Evolutionary conservation across 2,888 invertebrate species (phyloP).

Genomic region (Steromphala cineraria): DNA sequence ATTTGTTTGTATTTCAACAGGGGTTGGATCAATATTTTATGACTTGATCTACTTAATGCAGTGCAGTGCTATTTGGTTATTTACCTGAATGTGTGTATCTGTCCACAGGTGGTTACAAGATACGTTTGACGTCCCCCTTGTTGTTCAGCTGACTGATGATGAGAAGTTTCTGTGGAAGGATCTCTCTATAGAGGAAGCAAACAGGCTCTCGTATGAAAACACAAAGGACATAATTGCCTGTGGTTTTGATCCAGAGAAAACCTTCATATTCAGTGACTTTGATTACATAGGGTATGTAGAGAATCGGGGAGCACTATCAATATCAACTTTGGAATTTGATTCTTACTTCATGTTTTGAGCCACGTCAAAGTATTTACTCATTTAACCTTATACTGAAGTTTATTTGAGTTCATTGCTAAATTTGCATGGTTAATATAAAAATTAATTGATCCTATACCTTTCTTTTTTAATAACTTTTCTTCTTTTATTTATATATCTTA

Average conservation of each 20-base stretch:
- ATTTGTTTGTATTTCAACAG: too few relatives aligned
- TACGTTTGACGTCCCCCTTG: conserved; percentile 93
- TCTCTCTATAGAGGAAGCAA: conserved; percentile 90
- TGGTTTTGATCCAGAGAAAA: conserved; percentile 94
- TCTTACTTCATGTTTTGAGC: too few relatives aligned
- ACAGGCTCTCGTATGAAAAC: conserved; percentile 89
- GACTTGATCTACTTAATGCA: too few relatives aligned
- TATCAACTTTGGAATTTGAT: not conserved
- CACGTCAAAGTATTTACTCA: not conserved
- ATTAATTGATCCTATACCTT: too few relatives aligned
- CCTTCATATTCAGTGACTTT: conserved; percentile 97
- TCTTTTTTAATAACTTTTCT: too few relatives aligned
- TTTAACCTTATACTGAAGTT: too few relatives aligned
- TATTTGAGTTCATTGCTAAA: too few relatives aligned
- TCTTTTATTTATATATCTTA: too few relatives aligned
- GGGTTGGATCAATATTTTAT: too few relatives aligned
- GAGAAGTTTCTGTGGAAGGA: conserved; percentile 99
- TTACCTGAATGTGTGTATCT: not conserved
- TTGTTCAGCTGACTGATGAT: conserved; percentile 98
- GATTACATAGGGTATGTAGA: conserved; percentile 89
- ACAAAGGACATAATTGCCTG: conserved; percentile 98
- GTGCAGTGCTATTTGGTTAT: too few relatives aligned
- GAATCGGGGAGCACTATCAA: conserved; percentile 56
- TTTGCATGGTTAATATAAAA: too few relatives aligned
- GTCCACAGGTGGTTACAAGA: conserved; percentile 93